Base-by-base conservation (phyloP, 2,113 vertebrate species). In the Mohoua ochrocephala region DNA sequence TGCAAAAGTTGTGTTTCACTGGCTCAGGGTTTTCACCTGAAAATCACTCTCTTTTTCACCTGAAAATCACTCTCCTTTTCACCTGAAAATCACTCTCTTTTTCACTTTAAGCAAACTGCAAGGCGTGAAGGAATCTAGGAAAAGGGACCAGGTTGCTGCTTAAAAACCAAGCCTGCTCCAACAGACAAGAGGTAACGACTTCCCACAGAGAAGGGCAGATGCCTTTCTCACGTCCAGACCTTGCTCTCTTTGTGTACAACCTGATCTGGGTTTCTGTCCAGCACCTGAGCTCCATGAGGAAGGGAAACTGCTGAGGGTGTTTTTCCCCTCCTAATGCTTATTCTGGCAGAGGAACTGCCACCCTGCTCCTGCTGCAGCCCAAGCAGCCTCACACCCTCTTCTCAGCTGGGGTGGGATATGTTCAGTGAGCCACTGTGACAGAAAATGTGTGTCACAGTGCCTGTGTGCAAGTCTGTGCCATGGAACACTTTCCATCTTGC, bases 201-300 rank as follows among this genome's bases (percentile, higher is more conserved):
- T 75, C 41, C 47, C n/a, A 17, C 10, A 31, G 47, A 42, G 50
- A 30, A 70, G 7, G 56, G 63, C 54, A 73, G 76, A 28, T 39
- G 50, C 45, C 47, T 42, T 42, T 65, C 45, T 50, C 4, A 1
- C 0, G 0, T 44, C 39, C 57, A 68, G 42, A 59, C 33, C 53
- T 37, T 41, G 70, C 64, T 53, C n/a, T 57, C 35, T 42, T 13
- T 44, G 50, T 1, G 1, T 28, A 47, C 75, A 65, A 1, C 30
- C 37, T 16, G 7, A 22, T 12, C 18, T 31, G 41, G 60, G 61
- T 60, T 93, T 75, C 47, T 83, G 27, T 12, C 49, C 24, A 56
- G 74, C 71, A 50, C 45, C 42, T 44, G 63, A 69, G 54, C 61
- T 73, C 52, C 47, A 6, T 0, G 4, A 67, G 35, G 45, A 50